Evolutionary conservation across 2,113 vertebrate genomes (phyloP), one percentile per base, ranked within the genome.

Genomic region (Syngnathus typhle): DNA sequence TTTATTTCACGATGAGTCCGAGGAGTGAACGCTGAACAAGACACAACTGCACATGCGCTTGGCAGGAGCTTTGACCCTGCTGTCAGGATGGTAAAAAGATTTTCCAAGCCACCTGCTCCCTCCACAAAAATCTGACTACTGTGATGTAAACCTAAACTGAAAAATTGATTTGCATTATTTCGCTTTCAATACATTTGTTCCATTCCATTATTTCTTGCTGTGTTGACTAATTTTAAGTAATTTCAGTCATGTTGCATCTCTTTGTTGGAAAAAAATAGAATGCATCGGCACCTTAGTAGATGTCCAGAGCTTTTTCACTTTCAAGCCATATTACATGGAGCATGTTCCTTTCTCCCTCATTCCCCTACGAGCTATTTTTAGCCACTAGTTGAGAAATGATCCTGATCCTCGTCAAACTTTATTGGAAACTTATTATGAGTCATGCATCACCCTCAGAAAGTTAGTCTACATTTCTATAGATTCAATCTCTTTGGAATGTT

Each of bases 351-450:
- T 39, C 59, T 69, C 63, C 68, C 73, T 70, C 63, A n/a, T 74
- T 77, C 59, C 59, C 78, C 76, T 58, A 21, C 0, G 1, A 68
- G 80, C 74, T 88, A 89, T 90, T 88, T 89, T 86, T 85, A 86
- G 84, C 74, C 8, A 18, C 77, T 43, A 43, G 64, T 72, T 72
- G 61, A 71, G 64, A 82, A 83, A 80, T 58, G 72, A 85, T 75
- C 71, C 74, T 21, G 70, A 67, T 69, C 68, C 73, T 81, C 65
- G 68, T 70, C 72, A 68, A 75, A 80, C 78, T 75, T 84, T 65
- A 68, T 69, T 54, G 10, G 69, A 68, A 68, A 78, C 56, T 82
- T 59, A 87, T 85, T 79, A 75, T 76, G 76, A 65, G 4, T 71
- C 60, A 39, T 55, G 70, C 73, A 64, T 69, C 66, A 59, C 71